Conservation (phyloP, 2,113 vertebrate species). For the Pluvialis apricaria region DNA sequence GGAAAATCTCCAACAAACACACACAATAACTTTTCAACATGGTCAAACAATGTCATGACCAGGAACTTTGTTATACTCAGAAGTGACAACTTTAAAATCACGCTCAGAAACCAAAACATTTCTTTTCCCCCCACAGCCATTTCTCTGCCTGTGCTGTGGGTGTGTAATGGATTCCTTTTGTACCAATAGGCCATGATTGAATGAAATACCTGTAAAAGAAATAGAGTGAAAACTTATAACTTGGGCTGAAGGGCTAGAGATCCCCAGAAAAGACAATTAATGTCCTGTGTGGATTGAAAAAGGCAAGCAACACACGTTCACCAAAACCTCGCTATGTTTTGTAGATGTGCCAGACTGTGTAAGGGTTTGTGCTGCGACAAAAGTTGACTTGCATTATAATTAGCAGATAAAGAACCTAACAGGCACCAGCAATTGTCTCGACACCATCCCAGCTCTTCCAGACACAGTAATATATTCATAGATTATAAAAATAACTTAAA, state of each 20-base stretch:
- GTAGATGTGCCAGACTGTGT: neutral
- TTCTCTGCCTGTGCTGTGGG: neutral
- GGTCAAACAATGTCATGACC: neutral
- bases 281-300: neutral
- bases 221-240: neutral
- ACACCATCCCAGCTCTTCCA: accelerated
- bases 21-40: neutral
- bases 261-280: neutral
- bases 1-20: neutral
- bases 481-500: neutral
- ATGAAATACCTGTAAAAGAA: neutral
- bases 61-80: neutral
- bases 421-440: neutral
- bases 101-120: neutral
- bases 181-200: neutral
- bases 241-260: neutral
- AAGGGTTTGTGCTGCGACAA: neutral
- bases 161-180: neutral
- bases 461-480: neutral
- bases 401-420: neutral
- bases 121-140: neutral
- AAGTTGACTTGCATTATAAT: neutral
- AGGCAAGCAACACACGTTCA: neutral
- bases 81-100: neutral
- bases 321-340: neutral